Evolutionary conservation across 2,888 invertebrate genomes (phyloP), one percentile per base, ranked within the genome.

Genomic region (Palloptera scutellata): DNA sequence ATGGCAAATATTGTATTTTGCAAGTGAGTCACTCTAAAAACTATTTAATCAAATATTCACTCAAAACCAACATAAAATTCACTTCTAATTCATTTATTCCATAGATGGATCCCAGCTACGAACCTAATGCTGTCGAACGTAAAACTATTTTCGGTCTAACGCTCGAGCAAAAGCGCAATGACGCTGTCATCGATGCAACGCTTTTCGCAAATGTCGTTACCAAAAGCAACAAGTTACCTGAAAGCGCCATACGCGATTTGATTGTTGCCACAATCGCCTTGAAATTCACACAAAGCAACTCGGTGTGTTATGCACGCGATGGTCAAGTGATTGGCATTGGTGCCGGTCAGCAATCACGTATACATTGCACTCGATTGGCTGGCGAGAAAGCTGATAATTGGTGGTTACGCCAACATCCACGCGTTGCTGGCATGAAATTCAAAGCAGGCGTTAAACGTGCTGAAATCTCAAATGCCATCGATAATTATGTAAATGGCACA

Each of bases 231-330:
- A 80, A 84, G 6, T 77, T 98, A 17, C 89, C 95, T 0, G 89
- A 91, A 17, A 86, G 86, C 12, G 97, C 95, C 0, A 80, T 96
- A 4, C 89, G 97, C 64, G 98, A 99, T 84, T 87, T 98, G 30
- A 93, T 96, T 55, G 95, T 99, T 1, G 98, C 98, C 1, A 97
- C 97, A 0, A 95, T 98, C 69, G 95, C 98, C 0, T 87, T 98
- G 19, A 99, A 99, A 83, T 99, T 97, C 82, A 97, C 98, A 0
- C 98, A 99, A 85, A 98, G 98, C 77, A 99, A 99, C 86, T 98
- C 97, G 0, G 98, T 99, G 0, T 98, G 98, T 82, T 98, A 93
- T 79, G 97, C 98, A 0, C 91, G 91, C 76, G 93, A 97, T 84
- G 83, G 83, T 0, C 86, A 92, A 88, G 92, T 95, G 13, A 91